A percentile compares a stretch with the other conserved stretches of the same genome.
phyloP scores from a whole-genome alignment of 2,888 invertebrate genomes.

The Halictus ligatus region DNA sequence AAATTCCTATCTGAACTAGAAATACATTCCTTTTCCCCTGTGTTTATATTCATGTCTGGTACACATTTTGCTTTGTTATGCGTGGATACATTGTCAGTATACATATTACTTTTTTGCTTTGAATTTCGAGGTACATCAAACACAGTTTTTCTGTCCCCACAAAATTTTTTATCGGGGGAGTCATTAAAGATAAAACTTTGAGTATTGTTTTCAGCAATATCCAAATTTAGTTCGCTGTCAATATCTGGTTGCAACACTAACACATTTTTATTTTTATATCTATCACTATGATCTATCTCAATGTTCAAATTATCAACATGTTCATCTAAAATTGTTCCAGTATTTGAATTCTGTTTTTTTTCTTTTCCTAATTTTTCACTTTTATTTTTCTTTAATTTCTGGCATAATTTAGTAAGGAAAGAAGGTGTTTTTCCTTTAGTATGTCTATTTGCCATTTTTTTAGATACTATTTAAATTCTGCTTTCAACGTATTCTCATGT shows the following conservation, averaged over 20 bases:
- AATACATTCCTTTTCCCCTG: slow-evolving; percentile 1
- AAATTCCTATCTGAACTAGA: slow-evolving; percentile 61
- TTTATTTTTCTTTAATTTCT: slow-evolving; percentile 53
- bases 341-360: not conserved
- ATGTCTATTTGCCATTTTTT: slow-evolving; percentile 57
- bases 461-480: slow-evolving; percentile 1
- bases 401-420: slow-evolving; percentile 62
- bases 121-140: not conserved
- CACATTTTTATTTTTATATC: not conserved
- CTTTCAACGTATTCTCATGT: slow-evolving; percentile 19
- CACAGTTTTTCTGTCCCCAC: not conserved
- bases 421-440: slow-evolving; percentile 60
- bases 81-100: not conserved
- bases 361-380: slow-evolving; percentile 27
- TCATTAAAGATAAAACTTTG: not conserved
- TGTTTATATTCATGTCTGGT: not conserved
- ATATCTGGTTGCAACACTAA: not conserved
- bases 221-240: not conserved
- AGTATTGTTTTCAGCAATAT: slow-evolving; percentile 10
- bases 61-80: not conserved
- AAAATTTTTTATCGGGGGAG: not conserved
- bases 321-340: slow-evolving; percentile 6
- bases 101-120: slow-evolving; percentile 10
- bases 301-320: slow-evolving; percentile 11
- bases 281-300: slow-evolving; percentile 7